Evolutionary conservation across 1,140 invertebrate species (phyloP).

Genomic region (Melitaea cinxia): DNA sequence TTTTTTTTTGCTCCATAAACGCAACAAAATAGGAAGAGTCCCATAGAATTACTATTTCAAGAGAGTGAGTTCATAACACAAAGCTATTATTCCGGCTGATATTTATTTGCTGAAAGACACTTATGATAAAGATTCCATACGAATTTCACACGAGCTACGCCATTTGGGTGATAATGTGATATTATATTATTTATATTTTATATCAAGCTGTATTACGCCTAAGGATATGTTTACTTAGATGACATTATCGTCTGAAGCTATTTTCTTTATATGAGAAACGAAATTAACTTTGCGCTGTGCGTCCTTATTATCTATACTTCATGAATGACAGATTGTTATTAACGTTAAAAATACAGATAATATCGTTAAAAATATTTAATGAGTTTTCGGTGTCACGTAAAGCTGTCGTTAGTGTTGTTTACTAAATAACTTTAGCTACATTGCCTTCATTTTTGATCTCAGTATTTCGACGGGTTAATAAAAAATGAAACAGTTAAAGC

Average conservation of each 20-base stretch:
- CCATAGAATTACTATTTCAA: background rate
- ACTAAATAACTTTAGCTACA: no score
- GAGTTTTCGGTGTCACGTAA: no score
- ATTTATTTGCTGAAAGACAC: slow-evolving; percentile 5
- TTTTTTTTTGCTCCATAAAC: background rate
- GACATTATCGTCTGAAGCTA: background rate
- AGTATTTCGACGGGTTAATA: no score
- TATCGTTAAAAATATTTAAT: no score
- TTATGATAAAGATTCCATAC: slow-evolving; percentile 9
- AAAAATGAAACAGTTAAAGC: no score
- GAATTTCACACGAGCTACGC: slow-evolving; percentile 12
- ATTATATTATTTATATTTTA: slow-evolving; percentile 3
- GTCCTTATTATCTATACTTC: background rate
- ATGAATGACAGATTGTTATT: background rate
- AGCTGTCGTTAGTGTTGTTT: no score
- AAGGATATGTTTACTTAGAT: slow-evolving; percentile 5
- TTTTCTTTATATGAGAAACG: slow-evolving; percentile 6
- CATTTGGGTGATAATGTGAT: slow-evolving; percentile 8
- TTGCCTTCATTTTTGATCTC: no score
- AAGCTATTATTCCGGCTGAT: background rate
- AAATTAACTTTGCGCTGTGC: slow-evolving; percentile 4
- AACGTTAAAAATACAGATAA: background rate
- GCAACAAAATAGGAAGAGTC: background rate
- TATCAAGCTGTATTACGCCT: background rate
- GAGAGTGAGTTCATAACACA: background rate